Evolutionary conservation across 1,140 invertebrate genomes (phyloP).

Genomic region (Coelopa frigida): DNA sequence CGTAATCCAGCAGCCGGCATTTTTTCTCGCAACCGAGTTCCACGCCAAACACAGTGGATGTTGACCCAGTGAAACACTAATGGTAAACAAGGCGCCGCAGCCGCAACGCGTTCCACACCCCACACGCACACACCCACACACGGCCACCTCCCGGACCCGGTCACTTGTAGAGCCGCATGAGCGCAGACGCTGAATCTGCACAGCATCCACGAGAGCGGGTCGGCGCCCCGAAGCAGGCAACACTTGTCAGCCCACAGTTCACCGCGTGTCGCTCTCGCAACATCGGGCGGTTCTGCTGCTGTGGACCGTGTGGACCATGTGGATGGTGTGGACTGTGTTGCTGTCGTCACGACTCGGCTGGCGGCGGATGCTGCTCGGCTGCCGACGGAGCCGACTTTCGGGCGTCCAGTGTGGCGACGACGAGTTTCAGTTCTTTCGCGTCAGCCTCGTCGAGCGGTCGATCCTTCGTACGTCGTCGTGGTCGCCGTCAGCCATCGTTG

Average conservation of each 20-base stretch:
- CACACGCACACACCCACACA: neutral
- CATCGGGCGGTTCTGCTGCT: neutral
- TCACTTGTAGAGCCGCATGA: no score
- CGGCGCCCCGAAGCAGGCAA: neutral
- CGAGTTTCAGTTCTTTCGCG: slow-evolving; percentile 33
- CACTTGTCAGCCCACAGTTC: neutral
- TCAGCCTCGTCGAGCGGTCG: slow-evolving; percentile 35
- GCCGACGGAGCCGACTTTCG: slow-evolving; percentile 25
- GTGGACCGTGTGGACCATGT: slow-evolving; percentile 6
- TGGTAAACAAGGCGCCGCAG: no score
- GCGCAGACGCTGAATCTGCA: neutral
- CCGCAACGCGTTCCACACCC: no score
- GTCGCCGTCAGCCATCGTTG: no score
- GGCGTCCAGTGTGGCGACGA: slow-evolving; percentile 9
- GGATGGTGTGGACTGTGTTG: neutral
- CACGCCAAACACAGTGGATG: slow-evolving; percentile 17
- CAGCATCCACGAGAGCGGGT: slow-evolving; percentile 27
- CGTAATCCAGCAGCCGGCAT: no score
- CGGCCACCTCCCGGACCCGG: neutral
- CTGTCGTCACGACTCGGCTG: no score
- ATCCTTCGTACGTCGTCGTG: slow-evolving; percentile 9
- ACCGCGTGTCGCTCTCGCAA: no score
- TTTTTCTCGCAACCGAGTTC: no score
- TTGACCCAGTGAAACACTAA: slow-evolving; percentile 40
- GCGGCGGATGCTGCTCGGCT: no score